phyloP scores from a whole-genome alignment of 1,140 invertebrate genomes.

The Trachymyrmex septentrionalis region DNA sequence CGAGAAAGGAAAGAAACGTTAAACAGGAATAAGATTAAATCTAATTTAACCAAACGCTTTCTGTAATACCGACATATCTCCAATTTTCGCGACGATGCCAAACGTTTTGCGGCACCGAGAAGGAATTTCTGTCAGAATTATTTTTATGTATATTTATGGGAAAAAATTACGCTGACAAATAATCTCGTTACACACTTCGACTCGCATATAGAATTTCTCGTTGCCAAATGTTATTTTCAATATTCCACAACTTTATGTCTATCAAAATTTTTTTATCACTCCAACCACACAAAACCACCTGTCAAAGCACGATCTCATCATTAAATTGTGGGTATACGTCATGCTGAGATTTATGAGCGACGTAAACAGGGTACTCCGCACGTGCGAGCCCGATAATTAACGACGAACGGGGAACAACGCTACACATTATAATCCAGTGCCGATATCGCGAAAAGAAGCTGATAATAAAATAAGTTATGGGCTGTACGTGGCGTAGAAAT shows the following conservation, averaged over 20 bases:
- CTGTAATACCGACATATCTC: not conserved
- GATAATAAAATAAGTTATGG: constrained; percentile 68
- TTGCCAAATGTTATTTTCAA: constrained; percentile 38
- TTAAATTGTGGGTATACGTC: constrained; percentile 33
- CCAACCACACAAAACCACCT: not conserved
- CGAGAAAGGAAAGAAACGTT: not conserved
- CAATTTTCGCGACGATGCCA: not conserved
- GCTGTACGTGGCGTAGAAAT: constrained; percentile 47
- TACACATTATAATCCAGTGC: constrained; percentile 48
- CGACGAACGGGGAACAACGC: constrained; percentile 25
- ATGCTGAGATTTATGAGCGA: constrained; percentile 44
- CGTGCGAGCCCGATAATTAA: constrained; percentile 49
- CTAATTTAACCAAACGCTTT: not conserved
- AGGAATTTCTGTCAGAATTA: not conserved
- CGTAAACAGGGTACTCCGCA: constrained; percentile 32
- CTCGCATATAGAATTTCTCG: not conserved
- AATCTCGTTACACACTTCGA: not conserved
- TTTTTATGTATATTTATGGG: not conserved
- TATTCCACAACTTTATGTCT: constrained; percentile 14
- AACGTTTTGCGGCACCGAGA: not conserved
- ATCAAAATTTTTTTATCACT: constrained; percentile 31
- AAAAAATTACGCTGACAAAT: not conserved
- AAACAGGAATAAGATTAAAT: constrained; percentile 35
- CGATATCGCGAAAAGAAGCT: constrained; percentile 60
- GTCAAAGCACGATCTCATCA: constrained; percentile 47